Conservation (phyloP, 2,113 vertebrate species). For the Coptodon bakossiorum region DNA sequence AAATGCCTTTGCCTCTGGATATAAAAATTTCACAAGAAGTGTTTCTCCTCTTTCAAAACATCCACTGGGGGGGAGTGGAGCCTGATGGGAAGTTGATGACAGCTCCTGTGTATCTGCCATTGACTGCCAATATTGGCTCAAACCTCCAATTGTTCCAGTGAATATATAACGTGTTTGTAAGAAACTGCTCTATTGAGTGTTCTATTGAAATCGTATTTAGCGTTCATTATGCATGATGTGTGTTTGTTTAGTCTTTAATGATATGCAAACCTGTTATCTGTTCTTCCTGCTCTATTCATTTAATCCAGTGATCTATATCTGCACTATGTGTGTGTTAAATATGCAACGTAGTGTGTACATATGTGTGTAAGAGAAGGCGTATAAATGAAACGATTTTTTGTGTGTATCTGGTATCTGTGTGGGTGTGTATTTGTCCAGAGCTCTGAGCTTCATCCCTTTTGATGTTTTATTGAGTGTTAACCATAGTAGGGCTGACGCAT, state of each 20-base stretch:
- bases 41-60: conserved; percentile 28
- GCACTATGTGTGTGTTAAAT: background rate
- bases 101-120: conserved; percentile 22
- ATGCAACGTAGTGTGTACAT: background rate
- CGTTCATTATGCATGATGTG: background rate
- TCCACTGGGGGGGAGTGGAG: conserved; percentile 48
- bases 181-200: background rate
- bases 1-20: conserved; percentile 50
- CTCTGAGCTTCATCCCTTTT: conserved; percentile 54
- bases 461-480: conserved; percentile 71
- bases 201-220: conserved; percentile 19
- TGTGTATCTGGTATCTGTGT: conserved; percentile 35
- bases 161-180: background rate
- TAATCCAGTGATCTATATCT: conserved; percentile 12
- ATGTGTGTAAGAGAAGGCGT: background rate
- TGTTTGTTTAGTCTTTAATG: background rate
- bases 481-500: conserved; percentile 50
- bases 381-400: conserved; percentile 1
- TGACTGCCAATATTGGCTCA: conserved; percentile 23
- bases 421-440: conserved; percentile 56
- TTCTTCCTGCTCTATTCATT: conserved; percentile 1
- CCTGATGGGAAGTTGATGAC: conserved; percentile 55
- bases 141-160: conserved; percentile 13
- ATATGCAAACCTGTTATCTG: conserved; percentile 17
- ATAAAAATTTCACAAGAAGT: conserved; percentile 28